A percentile compares a stretch with the other conserved stretches of the same genome.
Conservation (phyloP, 2,797 vertebrate genomes). For the Miichthys miiuy region DNA sequence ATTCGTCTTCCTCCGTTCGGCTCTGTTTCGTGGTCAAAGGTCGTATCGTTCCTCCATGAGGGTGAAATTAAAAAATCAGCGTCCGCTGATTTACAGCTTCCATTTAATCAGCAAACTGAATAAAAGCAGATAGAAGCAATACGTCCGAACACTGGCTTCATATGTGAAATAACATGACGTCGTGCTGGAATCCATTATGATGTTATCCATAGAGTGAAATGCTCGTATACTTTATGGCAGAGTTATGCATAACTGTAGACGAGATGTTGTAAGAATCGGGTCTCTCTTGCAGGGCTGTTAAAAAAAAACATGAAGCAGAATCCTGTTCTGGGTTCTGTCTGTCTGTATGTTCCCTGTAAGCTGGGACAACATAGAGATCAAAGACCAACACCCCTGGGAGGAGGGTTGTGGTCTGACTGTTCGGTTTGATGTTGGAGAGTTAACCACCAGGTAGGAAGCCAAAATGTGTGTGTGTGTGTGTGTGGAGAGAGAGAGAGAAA, state of each 20-base stretch:
- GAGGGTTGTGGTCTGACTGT: constrained; percentile 49
- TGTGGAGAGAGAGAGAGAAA: neutral
- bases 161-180: constrained; percentile 23
- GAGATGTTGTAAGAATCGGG: constrained; percentile 38
- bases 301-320: constrained; percentile 43
- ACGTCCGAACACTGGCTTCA: neutral
- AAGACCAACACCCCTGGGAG: constrained; percentile 53
- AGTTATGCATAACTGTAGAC: constrained; percentile 33
- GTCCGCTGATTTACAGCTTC: constrained; percentile 33
- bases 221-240: constrained; percentile 38
- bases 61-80: constrained; percentile 40
- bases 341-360: constrained; percentile 30
- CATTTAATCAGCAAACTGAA: constrained; percentile 23
- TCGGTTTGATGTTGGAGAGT: constrained; percentile 54
- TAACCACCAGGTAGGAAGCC: constrained; percentile 51
- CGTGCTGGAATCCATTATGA: constrained; percentile 24
- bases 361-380: constrained; percentile 62
- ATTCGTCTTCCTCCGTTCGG: constrained; percentile 47
- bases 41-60: constrained; percentile 32
- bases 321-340: constrained; percentile 62
- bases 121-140: constrained; percentile 15
- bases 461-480: constrained; percentile 3
- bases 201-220: constrained; percentile 11
- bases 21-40: constrained; percentile 42
- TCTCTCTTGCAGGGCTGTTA: constrained; percentile 48